Conservation (phyloP, 2,113 vertebrate species). For the Zonotrichia leucophrys region DNA sequence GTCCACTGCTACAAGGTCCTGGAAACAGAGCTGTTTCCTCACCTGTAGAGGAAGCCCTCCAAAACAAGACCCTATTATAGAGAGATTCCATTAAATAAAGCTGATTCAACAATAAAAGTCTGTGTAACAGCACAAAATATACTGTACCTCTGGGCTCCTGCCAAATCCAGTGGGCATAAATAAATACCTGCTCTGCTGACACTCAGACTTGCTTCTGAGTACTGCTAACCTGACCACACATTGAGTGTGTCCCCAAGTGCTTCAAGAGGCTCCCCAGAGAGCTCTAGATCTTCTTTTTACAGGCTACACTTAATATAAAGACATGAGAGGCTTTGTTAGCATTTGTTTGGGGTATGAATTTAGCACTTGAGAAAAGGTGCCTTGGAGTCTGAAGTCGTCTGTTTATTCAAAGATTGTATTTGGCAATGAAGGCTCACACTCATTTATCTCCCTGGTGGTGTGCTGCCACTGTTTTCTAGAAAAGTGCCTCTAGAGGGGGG, state of each 20-base stretch:
- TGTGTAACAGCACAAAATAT: slow-evolving; percentile 24
- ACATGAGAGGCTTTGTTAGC: slow-evolving; percentile 8
- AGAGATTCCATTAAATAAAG: slow-evolving; percentile 35
- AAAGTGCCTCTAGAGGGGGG: neutral
- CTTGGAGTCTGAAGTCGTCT: slow-evolving; percentile 49
- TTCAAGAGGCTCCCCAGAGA: neutral
- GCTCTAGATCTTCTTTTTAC: neutral
- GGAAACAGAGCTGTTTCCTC: neutral
- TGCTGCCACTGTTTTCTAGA: neutral
- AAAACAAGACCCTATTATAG: slow-evolving; percentile 27
- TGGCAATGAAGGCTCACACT: slow-evolving; percentile 7
- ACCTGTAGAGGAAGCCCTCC: neutral
- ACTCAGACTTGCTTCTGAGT: neutral
- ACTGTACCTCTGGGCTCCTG: neutral
- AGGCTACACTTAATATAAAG: neutral
- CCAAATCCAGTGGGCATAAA: slow-evolving; percentile 44
- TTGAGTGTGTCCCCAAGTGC: neutral
- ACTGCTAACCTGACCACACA: slow-evolving; percentile 34
- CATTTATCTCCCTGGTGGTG: neutral
- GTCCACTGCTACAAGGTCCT: neutral
- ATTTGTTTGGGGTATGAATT: slow-evolving; percentile 18
- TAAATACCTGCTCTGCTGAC: slow-evolving; percentile 46
- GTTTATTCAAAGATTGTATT: neutral
- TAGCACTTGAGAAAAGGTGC: slow-evolving; percentile 40
- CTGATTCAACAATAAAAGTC: slow-evolving; percentile 43